A percentile compares a stretch with the other conserved stretches of the same genome.
phyloP scores from a whole-genome alignment of 2,888 invertebrate genomes.

The Amphipyra berbera region DNA sequence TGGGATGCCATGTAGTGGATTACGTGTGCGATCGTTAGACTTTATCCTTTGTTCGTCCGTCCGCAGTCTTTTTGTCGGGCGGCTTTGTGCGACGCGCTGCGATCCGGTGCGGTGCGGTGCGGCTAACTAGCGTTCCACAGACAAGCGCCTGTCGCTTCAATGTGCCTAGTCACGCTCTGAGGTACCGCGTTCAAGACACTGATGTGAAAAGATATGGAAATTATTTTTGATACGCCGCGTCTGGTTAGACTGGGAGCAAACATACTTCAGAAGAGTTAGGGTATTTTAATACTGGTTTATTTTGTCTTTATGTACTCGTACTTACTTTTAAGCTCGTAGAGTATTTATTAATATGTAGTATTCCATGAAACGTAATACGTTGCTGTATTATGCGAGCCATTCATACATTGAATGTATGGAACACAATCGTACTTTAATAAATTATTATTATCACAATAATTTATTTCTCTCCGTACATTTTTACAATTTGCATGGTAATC shows the following conservation, averaged over 20 bases:
- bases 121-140: conserved; percentile 6
- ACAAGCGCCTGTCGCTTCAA: not conserved
- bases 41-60: conserved; percentile 40
- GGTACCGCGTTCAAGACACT: not conserved
- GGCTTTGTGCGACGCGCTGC: conserved; percentile 21
- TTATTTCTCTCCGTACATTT: not conserved
- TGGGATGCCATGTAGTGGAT: conserved; percentile 16
- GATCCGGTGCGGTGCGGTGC: not conserved
- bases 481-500: conserved; percentile 32
- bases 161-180: not conserved
- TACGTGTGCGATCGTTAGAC: conserved; percentile 37
- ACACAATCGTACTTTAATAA: not conserved
- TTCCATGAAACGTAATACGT: too few species aligned
- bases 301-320: too few species aligned
- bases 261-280: not conserved
- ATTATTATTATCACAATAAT: not conserved
- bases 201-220: not conserved
- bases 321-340: too few species aligned
- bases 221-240: conserved; percentile 1
- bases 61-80: conserved; percentile 35
- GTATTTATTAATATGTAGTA: too few species aligned
- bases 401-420: not conserved
- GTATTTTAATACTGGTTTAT: too few species aligned
- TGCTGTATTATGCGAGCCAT: not conserved
- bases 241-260: not conserved